Conservation (phyloP, 2,797 vertebrate genomes). For the Rhodeus uyekii region DNA sequence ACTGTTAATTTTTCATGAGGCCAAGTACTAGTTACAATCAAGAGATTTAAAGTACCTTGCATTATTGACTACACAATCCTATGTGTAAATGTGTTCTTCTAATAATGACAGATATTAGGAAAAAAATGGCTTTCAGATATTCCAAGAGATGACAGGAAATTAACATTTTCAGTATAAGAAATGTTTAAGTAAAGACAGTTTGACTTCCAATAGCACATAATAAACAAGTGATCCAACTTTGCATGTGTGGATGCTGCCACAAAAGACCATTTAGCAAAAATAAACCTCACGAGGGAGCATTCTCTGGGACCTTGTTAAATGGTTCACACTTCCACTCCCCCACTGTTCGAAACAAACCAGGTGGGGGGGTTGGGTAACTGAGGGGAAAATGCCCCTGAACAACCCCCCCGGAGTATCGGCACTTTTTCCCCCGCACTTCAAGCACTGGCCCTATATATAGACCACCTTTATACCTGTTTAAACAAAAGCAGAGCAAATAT, state of each 20-base stretch:
- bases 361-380: too few species aligned
- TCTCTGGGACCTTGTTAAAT: background rate
- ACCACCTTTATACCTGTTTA: slow-evolving; percentile 52
- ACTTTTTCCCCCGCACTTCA: background rate
- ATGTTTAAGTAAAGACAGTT: too few species aligned
- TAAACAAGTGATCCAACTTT: too few species aligned
- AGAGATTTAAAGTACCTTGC: background rate
- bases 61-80: background rate
- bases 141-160: too few species aligned
- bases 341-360: background rate
- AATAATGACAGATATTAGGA: too few species aligned
- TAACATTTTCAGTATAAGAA: too few species aligned
- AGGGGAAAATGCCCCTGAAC: too few species aligned
- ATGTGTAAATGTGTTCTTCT: too few species aligned
- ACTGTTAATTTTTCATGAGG: background rate
- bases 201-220: too few species aligned
- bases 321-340: background rate
- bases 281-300: background rate
- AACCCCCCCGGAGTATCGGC: too few species aligned
- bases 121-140: too few species aligned
- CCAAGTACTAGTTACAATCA: background rate
- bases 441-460: background rate
- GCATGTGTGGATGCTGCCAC: background rate
- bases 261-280: background rate
- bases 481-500: slow-evolving; percentile 66